Percentiles rank a stretch among this genome's conserved stretches.
Conservation (phyloP, 2,797 vertebrate genomes). For the Threskiornis aethiopicus region DNA sequence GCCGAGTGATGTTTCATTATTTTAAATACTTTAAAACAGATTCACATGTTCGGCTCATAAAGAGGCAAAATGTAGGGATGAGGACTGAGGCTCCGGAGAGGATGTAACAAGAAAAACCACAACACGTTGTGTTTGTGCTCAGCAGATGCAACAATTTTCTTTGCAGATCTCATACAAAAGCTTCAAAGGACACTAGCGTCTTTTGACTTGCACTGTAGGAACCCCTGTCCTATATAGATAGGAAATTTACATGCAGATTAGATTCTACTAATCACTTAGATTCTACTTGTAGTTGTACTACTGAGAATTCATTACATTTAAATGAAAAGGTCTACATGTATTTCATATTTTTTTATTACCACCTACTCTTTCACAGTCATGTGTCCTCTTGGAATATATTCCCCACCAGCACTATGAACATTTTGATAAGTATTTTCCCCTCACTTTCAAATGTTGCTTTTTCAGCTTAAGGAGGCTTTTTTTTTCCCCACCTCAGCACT, state of each 20-base stretch:
- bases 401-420: not conserved
- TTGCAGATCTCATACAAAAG: not conserved
- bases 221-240: fast-evolving
- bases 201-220: not conserved
- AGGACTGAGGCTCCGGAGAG: not conserved
- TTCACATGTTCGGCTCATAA: not conserved
- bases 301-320: not conserved
- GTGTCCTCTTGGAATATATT: not conserved
- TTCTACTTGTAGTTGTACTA: not conserved
- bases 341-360: not conserved
- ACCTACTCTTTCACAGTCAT: not conserved
- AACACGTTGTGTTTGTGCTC: not conserved
- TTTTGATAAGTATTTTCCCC: not conserved
- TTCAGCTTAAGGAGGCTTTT: not conserved
- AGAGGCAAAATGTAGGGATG: not conserved
- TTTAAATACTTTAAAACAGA: not conserved
- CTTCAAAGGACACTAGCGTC: not conserved
- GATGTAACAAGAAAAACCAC: not conserved
- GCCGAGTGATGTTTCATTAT: not conserved
- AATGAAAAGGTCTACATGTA: not conserved
- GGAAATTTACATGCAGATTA: not conserved
- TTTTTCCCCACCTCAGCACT: not conserved
- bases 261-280: not conserved
- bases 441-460: not conserved
- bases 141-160: not conserved